phyloP scores from a whole-genome alignment of 2,888 invertebrate genomes.

The Cynaeus angustus region DNA sequence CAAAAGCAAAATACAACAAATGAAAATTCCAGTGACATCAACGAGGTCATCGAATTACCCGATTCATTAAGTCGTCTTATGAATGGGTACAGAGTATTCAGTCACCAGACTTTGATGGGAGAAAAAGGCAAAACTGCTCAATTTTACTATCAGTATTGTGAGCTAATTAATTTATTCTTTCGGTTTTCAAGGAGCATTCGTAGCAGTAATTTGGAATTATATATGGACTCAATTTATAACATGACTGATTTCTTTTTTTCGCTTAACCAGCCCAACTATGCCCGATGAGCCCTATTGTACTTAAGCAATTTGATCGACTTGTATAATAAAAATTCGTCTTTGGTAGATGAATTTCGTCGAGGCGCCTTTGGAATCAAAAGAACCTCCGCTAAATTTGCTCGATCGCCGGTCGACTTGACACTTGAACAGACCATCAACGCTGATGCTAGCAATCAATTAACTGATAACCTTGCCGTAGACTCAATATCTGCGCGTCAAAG shows the following conservation, averaged over 20 bases:
- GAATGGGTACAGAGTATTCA: no score
- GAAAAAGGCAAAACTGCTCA: conserved; percentile 48
- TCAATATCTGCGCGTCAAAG: conserved; percentile 59
- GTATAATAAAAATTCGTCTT: conserved; percentile 61
- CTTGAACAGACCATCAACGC: conserved; percentile 62
- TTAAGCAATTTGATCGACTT: conserved; percentile 61
- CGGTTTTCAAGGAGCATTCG: conserved; percentile 60
- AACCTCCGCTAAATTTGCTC: conserved; percentile 63
- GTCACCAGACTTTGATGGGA: no score
- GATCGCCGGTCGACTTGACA: conserved; percentile 61
- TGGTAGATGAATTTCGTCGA: conserved; percentile 55
- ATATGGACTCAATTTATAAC: conserved; percentile 57
- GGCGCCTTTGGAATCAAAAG: conserved; percentile 62
- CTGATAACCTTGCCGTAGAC: conserved; percentile 44
- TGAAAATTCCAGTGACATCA: no score
- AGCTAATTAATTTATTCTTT: conserved; percentile 58
- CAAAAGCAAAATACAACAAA: no score
- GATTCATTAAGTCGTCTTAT: background rate
- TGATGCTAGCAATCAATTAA: conserved; percentile 47
- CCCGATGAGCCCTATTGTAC: conserved; percentile 62
- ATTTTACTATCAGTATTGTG: conserved; percentile 42
- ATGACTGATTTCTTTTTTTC: conserved; percentile 63
- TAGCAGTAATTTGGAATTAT: conserved; percentile 54
- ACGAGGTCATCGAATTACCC: background rate
- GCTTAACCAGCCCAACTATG: conserved; percentile 65